phyloP scores from a whole-genome alignment of 2,888 invertebrate genomes.

The Galerucella nymphaeae region DNA sequence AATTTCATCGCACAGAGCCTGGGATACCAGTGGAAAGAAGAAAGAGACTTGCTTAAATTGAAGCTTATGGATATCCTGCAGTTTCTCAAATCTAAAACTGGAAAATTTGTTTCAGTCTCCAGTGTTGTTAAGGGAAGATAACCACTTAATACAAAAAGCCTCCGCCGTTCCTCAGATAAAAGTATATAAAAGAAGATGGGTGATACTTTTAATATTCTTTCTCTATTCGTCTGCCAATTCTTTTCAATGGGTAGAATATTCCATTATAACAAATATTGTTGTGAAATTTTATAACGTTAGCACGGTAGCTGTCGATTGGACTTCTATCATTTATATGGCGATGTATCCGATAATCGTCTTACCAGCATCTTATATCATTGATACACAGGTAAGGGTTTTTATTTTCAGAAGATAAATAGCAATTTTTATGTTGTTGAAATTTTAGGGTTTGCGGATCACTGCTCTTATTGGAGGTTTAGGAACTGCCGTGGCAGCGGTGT shows the following conservation, averaged over 20 bases:
- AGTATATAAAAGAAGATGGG: constrained; percentile 82
- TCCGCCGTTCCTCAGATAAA: constrained; percentile 61
- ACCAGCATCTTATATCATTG: constrained; percentile 94
- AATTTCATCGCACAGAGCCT: too few relatives aligned
- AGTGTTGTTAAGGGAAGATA: constrained; percentile 32
- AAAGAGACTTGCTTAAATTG: too few relatives aligned
- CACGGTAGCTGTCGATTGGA: constrained; percentile 87
- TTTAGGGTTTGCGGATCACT: constrained; percentile 83
- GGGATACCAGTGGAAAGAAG: too few relatives aligned
- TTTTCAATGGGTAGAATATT: constrained; percentile 96
- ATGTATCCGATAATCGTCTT: constrained; percentile 95
- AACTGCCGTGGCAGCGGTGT: constrained; percentile 88
- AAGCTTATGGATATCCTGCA: too few relatives aligned
- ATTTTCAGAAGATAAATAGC: too few relatives aligned
- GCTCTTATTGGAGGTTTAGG: constrained; percentile 84
- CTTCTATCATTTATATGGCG: constrained; percentile 97
- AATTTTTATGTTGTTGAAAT: too few relatives aligned
- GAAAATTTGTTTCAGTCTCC: neutral
- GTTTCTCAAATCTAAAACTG: too few relatives aligned
- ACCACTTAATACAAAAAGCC: constrained; percentile 33
- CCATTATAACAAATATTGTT: constrained; percentile 88
- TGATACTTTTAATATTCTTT: constrained; percentile 85
- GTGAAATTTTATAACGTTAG: constrained; percentile 79
- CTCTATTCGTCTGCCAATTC: constrained; percentile 89
- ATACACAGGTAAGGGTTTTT: constrained; percentile 82